Evolutionary conservation across 2,888 invertebrate species (phyloP), one percentile per base, ranked within the genome.

Genomic region (Furcula furcula): DNA sequence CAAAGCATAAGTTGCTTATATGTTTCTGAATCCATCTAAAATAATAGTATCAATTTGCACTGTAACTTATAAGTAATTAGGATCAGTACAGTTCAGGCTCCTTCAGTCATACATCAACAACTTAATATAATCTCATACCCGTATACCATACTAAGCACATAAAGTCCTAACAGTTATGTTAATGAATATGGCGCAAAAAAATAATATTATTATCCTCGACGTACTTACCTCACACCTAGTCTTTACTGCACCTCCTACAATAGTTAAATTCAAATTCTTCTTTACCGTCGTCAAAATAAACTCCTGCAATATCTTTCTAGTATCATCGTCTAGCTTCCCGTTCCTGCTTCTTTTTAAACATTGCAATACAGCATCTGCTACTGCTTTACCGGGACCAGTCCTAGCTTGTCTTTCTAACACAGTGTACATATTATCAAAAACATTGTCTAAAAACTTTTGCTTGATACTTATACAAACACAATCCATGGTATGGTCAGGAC

Each of bases 351-450:
- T 65, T 27, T 61, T 75, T 13, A 88, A 54, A 35, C 77, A 75
- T 7, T 56, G 45, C 4, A 85, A 31, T 3, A 87, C 61, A 10
- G 63, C 46, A 10, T 79, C 72, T 1, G 81, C 85, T 1, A 87
- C 55, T 4, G 66, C 64, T 55, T 77, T 81, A 0, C 86, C 87
- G 0, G 68, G 41, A 1, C 46, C 44, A 2, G 73, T 71, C 25
- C 70, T 69, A 2, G 58, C 48, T 49, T 83, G 61, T 36, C 63
- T 74, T 31, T 77, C 82, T 23, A 87, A 51, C 4, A 82, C 68
- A 0, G 76, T 78, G 34, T 79, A 79, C 87, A 87, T 87, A 34
- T 87, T 86, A 30, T 86, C 86, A 33, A 88, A 82, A 0, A 88
- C 78, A 42, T 88, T 88, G 37, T 80, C 76, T 11, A 87, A 46